Evolutionary conservation across 2,113 vertebrate species (phyloP).

Genomic region (Coryphaenoides rupestris): DNA sequence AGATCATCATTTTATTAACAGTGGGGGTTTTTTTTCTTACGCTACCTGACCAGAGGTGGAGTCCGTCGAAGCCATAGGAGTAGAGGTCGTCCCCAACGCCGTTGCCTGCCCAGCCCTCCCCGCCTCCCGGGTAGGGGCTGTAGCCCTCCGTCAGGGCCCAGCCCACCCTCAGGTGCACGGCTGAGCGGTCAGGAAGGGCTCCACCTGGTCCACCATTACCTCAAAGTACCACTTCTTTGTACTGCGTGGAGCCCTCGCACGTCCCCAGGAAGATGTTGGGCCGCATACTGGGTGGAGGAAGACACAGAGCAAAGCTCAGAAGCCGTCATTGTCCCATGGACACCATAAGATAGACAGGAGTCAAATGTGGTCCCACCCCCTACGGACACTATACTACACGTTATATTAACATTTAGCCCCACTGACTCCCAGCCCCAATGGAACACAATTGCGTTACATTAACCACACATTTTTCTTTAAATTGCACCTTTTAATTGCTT

Average conservation of each 20-base stretch:
- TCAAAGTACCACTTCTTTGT: conserved; percentile 92
- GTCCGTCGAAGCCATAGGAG: conserved; percentile 87
- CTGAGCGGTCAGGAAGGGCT: conserved; percentile 82
- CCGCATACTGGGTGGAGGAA: conserved; percentile 77
- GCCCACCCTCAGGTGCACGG: conserved; percentile 83
- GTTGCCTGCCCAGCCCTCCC: conserved; percentile 89
- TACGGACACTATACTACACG: too few species aligned
- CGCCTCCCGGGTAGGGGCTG: conserved; percentile 89
- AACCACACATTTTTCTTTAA: too few species aligned
- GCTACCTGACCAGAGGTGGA: conserved; percentile 89
- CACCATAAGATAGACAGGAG: too few species aligned
- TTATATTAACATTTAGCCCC: too few species aligned
- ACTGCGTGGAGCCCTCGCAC: conserved; percentile 87
- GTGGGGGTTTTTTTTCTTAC: too few species aligned
- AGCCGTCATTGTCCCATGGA: too few species aligned
- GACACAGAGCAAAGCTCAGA: conserved; percentile 1
- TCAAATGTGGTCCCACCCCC: too few species aligned
- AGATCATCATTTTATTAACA: too few species aligned
- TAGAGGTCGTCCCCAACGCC: conserved; percentile 90
- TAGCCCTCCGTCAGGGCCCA: conserved; percentile 90
- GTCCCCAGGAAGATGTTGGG: conserved; percentile 91
- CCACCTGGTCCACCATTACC: conserved; percentile 84
- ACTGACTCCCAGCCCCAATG: too few species aligned
- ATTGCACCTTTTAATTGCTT: too few species aligned
- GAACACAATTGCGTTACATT: too few species aligned